phyloP scores from a whole-genome alignment of 2,113 vertebrate species.

The Zosterops borbonicus region DNA sequence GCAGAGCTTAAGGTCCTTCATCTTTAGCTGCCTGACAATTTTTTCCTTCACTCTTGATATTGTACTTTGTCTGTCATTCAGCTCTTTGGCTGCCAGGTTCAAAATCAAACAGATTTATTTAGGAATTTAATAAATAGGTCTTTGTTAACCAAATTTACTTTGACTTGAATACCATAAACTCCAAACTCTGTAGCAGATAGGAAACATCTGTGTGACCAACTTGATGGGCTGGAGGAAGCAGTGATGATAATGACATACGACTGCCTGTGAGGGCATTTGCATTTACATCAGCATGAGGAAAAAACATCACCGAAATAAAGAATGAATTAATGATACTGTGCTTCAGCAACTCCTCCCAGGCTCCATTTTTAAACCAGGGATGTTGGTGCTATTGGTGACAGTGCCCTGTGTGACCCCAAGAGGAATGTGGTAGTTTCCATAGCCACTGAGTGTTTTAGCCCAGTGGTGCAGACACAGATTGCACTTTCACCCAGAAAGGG shows the following conservation, averaged over 20 bases:
- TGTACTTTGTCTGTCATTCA: not conserved
- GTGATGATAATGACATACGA: not conserved
- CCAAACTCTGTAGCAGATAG: not conserved
- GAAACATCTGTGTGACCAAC: not conserved
- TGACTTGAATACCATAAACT: not conserved
- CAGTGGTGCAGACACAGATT: not conserved
- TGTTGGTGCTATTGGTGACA: not conserved
- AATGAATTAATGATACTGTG: not conserved
- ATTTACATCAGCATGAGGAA: not conserved
- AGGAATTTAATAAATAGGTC: not conserved
- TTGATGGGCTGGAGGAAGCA: not conserved
- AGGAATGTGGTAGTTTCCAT: not conserved
- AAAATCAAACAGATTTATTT: not conserved
- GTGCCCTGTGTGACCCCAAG: not conserved
- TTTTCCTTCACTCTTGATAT: not conserved
- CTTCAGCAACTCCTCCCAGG: not conserved
- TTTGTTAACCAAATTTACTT: not conserved
- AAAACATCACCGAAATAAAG: not conserved
- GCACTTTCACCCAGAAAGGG: not conserved
- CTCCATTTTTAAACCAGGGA: not conserved
- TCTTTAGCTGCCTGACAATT: not conserved
- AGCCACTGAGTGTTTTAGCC: not conserved
- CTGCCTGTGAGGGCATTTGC: not conserved
- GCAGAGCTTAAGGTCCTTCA: not conserved
- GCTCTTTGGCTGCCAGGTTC: not conserved